Evolutionary conservation across 2,888 invertebrate genomes (phyloP).

Genomic region (Mimas tiliae): DNA sequence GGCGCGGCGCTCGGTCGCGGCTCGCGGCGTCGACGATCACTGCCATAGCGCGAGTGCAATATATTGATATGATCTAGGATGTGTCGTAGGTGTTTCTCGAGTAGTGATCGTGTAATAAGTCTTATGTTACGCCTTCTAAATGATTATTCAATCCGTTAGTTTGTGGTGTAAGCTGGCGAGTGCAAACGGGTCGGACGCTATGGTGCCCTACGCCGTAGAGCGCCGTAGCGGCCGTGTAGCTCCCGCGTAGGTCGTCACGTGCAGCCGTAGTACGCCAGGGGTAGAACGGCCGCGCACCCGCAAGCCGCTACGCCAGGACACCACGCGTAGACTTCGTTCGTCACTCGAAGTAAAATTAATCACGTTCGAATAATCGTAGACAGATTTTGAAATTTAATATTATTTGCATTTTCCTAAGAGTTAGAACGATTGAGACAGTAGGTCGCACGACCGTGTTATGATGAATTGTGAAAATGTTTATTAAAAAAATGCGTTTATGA

Average conservation of each 20-base stretch:
- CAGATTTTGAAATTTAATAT: slow-evolving; percentile 81
- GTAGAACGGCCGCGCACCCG: slow-evolving; percentile 43
- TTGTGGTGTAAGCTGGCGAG: slow-evolving; percentile 43
- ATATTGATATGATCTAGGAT: slow-evolving; percentile 85
- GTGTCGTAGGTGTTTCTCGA: slow-evolving; percentile 83
- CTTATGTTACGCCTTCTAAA: slow-evolving; percentile 81
- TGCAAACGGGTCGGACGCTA: slow-evolving; percentile 33
- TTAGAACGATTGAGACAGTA: slow-evolving; percentile 83
- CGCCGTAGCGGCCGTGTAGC: slow-evolving; percentile 44
- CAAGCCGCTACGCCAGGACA: slow-evolving; percentile 41
- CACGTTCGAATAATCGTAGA: slow-evolving; percentile 81
- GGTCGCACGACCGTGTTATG: slow-evolving; percentile 83
- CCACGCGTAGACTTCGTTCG: slow-evolving; percentile 69
- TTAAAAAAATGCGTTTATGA: slow-evolving; percentile 83
- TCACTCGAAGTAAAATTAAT: slow-evolving; percentile 80
- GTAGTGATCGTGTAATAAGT: slow-evolving; percentile 83
- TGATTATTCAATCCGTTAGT: slow-evolving; percentile 54
- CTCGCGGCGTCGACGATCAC: slow-evolving; percentile 58
- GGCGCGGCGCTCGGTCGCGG: too few species aligned
- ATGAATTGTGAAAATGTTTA: slow-evolving; percentile 83
- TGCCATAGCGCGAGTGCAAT: slow-evolving; percentile 70
- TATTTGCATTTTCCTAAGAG: slow-evolving; percentile 84
- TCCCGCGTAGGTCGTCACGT: slow-evolving; percentile 35
- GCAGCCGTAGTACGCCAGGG: not conserved
- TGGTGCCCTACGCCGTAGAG: slow-evolving; percentile 46